phyloP scores from a whole-genome alignment of 1,140 invertebrate species.

The Pentalonia nigronervosa region DNA sequence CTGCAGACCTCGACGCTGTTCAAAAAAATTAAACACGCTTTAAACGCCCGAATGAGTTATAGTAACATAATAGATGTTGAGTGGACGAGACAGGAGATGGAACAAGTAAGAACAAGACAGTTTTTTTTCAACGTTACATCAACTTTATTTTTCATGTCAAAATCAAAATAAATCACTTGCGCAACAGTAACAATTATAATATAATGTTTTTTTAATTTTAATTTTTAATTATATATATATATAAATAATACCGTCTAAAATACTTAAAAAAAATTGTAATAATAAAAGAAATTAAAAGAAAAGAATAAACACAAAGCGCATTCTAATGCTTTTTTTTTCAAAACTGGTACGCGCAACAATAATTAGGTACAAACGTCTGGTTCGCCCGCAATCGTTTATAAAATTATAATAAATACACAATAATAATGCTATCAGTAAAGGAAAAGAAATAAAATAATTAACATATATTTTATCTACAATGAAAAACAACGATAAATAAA shows the following conservation, averaged over 20 bases:
- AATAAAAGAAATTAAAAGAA: constrained; percentile 35
- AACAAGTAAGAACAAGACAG: neutral
- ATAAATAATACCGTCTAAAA: constrained; percentile 57
- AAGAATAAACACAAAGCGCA: constrained; percentile 44
- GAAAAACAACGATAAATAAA: constrained; percentile 43
- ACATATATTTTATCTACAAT: constrained; percentile 47
- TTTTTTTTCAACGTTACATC: constrained; percentile 40
- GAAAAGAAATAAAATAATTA: constrained; percentile 42
- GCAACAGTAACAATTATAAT: constrained; percentile 57
- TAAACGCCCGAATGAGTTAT: neutral
- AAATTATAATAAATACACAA: constrained; percentile 53
- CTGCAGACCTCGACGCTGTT: no score
- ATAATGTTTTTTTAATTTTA: constrained; percentile 5
- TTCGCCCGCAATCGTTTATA: constrained; percentile 8
- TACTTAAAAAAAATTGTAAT: constrained; percentile 42
- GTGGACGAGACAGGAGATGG: neutral
- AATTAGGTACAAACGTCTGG: constrained; percentile 18
- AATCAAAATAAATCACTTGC: constrained; percentile 55
- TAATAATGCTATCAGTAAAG: constrained; percentile 23
- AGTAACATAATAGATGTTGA: neutral
- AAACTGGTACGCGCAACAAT: constrained; percentile 41
- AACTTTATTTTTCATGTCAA: constrained; percentile 55
- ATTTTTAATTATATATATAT: constrained; percentile 30
- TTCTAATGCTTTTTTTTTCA: constrained; percentile 3
- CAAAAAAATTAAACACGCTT: no score